Evolutionary conservation across 2,888 invertebrate genomes (phyloP).

Genomic region (Pammene aurita): DNA sequence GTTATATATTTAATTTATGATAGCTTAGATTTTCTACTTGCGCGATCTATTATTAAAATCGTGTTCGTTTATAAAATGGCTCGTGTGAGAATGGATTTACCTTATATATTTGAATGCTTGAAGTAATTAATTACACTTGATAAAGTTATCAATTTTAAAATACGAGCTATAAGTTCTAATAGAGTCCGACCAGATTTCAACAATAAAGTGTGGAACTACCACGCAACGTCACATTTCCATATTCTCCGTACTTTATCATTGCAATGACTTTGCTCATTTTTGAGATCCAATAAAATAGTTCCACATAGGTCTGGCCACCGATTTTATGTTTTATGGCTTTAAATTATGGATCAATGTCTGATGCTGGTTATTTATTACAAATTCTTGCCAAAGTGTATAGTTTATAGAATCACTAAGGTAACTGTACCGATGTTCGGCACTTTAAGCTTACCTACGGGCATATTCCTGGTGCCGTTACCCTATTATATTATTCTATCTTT

Average conservation of each 20-base stretch:
- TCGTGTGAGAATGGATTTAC: not conserved
- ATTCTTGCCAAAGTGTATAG: constrained; percentile 69
- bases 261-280: no score
- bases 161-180: not conserved
- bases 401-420: constrained; percentile 23
- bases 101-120: not conserved
- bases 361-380: constrained; percentile 17
- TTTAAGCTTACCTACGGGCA: no score
- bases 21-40: constrained; percentile 55
- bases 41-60: constrained; percentile 23
- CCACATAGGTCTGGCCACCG: no score
- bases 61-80: constrained; percentile 12
- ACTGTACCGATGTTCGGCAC: no score
- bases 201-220: no score
- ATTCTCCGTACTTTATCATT: no score
- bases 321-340: not conserved
- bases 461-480: no score
- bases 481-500: no score
- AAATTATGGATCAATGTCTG: constrained; percentile 2
- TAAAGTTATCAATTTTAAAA: constrained; percentile 5
- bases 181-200: not conserved
- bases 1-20: constrained; percentile 69
- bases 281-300: no score
- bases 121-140: not conserved
- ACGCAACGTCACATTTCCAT: no score